Base-by-base conservation (phyloP, 2,113 vertebrate species). In the Melanerpes formicivorus region DNA sequence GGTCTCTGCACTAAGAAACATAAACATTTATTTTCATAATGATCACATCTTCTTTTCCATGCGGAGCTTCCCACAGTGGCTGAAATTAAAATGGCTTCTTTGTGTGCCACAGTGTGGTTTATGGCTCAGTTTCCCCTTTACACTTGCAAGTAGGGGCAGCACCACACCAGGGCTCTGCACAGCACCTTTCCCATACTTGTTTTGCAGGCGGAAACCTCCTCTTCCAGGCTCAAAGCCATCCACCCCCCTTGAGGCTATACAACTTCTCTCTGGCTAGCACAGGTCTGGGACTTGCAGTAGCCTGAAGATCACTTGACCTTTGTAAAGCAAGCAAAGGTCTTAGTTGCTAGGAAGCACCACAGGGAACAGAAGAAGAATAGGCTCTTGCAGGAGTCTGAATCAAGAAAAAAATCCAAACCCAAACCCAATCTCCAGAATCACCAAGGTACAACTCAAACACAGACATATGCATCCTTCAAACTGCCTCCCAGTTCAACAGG, bases 21-120 rank as follows among this genome's bases (percentile, higher is more conserved):
- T 74, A 96, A 96, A 93, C 75, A 80, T 91, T 92, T 92, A 64
- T 93, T 84, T 90, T 92, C 71, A 87, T 67, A 80, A 87, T 52
- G 92, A 87, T 93, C 84, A 44, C 87, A 59, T 91, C 86, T 93
- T 93, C 81, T 91, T 95, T 94, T 83, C 92, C 86, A 26, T n/a
- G 83, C 10, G 18, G 76, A 74, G 80, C 63, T 81, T 91, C 93
- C 86, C 93, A 67, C 70, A 65, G 80, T 81, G 73, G 19, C 37
- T 30, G 77, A 88, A 94, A 94, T 93, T 40, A 86, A 95, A 94
- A 94, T 59, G 80, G 59, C 25, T 88, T 79, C 66, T 90, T 15
- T 59, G n/a, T 64, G 60, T 84, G 77, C 26, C 90, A 79, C 2
- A 0, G 26, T 27, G 59, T 76, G 77, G 63, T 87, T 92, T 90